Evolutionary conservation across 2,113 vertebrate genomes (phyloP).

Genomic region (Butorides virescens): DNA sequence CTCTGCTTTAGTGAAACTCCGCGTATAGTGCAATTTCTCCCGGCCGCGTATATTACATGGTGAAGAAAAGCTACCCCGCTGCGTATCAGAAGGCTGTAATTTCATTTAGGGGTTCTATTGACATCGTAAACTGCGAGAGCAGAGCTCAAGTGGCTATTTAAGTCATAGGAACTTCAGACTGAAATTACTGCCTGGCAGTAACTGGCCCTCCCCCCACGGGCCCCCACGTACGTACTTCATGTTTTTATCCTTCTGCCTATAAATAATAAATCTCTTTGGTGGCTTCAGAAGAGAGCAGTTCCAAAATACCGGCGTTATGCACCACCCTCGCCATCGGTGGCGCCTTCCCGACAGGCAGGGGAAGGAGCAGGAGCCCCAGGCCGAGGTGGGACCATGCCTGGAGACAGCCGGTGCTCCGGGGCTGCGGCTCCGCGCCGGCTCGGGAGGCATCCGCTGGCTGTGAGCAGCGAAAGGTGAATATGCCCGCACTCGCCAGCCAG

Average conservation of each 20-base stretch:
- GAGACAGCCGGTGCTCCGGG: background rate
- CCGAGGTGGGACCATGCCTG: background rate
- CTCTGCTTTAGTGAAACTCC: slow-evolving; percentile 77
- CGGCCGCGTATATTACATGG: slow-evolving; percentile 75
- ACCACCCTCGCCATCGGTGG: background rate
- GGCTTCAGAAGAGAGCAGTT: slow-evolving; percentile 36
- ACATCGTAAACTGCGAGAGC: slow-evolving; percentile 79
- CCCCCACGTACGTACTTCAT: slow-evolving; percentile 58
- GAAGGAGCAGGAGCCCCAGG: background rate
- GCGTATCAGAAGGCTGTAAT: slow-evolving; percentile 83
- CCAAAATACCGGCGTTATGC: slow-evolving; percentile 39
- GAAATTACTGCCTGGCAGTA: slow-evolving; percentile 79
- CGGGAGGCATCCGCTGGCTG: background rate
- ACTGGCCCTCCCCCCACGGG: slow-evolving; percentile 61
- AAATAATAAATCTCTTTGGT: slow-evolving; percentile 69
- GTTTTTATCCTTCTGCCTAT: slow-evolving; percentile 69
- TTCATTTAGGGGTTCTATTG: slow-evolving; percentile 83
- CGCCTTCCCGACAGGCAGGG: background rate
- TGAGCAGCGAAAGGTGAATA: background rate
- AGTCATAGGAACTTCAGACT: slow-evolving; percentile 79
- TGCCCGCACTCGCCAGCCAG: background rate
- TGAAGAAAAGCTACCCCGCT: slow-evolving; percentile 81
- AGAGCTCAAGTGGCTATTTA: slow-evolving; percentile 83
- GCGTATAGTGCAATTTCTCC: slow-evolving; percentile 78
- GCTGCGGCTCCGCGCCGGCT: background rate